Conservation (phyloP, 2,113 vertebrate genomes). For the Syngnathus typhle region DNA sequence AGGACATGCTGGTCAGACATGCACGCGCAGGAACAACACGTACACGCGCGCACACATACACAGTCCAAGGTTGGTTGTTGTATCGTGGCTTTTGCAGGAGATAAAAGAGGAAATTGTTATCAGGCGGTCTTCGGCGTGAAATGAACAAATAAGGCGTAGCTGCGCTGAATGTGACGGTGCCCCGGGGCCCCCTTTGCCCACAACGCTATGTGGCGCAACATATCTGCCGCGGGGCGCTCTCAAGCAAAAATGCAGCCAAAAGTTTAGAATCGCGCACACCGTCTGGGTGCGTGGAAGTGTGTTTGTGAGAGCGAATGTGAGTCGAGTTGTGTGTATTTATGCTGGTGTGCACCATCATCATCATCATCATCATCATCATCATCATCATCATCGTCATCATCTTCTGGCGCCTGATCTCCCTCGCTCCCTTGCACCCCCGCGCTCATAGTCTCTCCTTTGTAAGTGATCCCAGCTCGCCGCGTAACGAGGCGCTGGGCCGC, state of each 20-base stretch:
- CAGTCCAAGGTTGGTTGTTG: conserved; percentile 13
- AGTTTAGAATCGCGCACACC: conserved; percentile 24
- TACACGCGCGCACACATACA: conserved; percentile 7
- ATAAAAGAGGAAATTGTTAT: conserved; percentile 56
- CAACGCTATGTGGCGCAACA: conserved; percentile 45
- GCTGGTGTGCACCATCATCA: not conserved
- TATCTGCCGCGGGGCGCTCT: conserved; percentile 16
- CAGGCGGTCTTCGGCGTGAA: conserved; percentile 40
- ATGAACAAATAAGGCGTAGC: conserved; percentile 51
- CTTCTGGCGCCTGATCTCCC: not conserved
- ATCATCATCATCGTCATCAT: not conserved
- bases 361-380: not conserved
- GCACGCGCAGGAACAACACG: conserved; percentile 18
- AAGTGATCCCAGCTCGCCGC: conserved; percentile 47
- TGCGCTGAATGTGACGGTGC: conserved; percentile 46
- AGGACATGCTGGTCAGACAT: not conserved
- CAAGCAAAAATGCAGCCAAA: conserved; percentile 38
- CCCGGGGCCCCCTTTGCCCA: conserved; percentile 40
- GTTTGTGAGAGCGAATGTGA: not conserved
- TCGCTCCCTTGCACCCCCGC: not conserved
- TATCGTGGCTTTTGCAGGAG: conserved; percentile 2
- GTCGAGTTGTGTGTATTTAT: not conserved
- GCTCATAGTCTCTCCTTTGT: conserved; percentile 48
- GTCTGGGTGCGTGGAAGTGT: not conserved
- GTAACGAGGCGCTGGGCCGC: conserved; percentile 48